A percentile compares a stretch with the other conserved stretches of the same genome.
Conservation (phyloP, 1,140 invertebrate species). For the Meloidogyne chitwoodi region DNA sequence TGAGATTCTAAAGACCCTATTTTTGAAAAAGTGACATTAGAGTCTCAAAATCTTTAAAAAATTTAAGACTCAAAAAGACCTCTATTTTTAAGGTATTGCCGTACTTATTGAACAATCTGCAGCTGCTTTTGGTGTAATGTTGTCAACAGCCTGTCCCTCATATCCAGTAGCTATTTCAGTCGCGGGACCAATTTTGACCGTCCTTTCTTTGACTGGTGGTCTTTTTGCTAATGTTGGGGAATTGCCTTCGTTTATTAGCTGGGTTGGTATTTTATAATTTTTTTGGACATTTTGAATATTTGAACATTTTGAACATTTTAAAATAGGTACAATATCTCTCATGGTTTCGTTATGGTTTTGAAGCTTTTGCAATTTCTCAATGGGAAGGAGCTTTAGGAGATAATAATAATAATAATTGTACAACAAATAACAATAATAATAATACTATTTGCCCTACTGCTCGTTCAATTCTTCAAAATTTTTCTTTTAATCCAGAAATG, state of each 20-base stretch:
- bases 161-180: conserved; percentile 48
- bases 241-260: conserved; percentile 49
- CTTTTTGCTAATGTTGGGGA: conserved; percentile 54
- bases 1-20: not conserved
- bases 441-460: not conserved
- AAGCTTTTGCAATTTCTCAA: conserved; percentile 56
- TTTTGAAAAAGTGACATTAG: not conserved
- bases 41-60: not conserved
- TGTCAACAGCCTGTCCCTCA: conserved; percentile 49
- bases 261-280: conserved; percentile 20
- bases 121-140: conserved; percentile 59
- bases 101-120: conserved; percentile 56
- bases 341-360: conserved; percentile 59
- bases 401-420: not conserved
- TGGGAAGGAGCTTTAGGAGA: conserved; percentile 33
- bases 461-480: conserved; percentile 31
- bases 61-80: not conserved
- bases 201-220: conserved; percentile 57
- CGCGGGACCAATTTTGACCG: conserved; percentile 50
- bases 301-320: not conserved
- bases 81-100: conserved; percentile 36
- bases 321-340: conserved; percentile 53
- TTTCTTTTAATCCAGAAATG: conserved; percentile 40
- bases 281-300: not conserved
- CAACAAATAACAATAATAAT: not conserved